phyloP scores from a whole-genome alignment of 2,113 vertebrate species.

The Ammodytes dubius region DNA sequence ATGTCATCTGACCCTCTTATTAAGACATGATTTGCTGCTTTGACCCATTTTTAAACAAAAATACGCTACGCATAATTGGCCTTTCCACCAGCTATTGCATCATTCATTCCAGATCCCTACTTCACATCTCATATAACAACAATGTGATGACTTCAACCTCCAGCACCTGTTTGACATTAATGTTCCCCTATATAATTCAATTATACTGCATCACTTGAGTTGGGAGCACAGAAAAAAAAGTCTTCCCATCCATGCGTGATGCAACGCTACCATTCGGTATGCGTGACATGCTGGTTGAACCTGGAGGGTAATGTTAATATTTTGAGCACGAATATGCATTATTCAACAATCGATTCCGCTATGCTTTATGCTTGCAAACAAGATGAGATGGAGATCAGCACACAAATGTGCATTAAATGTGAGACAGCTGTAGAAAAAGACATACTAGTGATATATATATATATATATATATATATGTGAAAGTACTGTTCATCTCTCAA shows the following conservation, averaged over 20 bases:
- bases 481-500: slow-evolving; percentile 19
- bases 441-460: neutral
- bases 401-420: slow-evolving; percentile 8
- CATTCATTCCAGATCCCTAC: slow-evolving; percentile 33
- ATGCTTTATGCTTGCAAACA: slow-evolving; percentile 33
- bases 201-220: slow-evolving; percentile 55
- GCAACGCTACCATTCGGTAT: slow-evolving; percentile 36
- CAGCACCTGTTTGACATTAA: slow-evolving; percentile 54
- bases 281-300: slow-evolving; percentile 6
- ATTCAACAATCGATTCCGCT: slow-evolving; percentile 43
- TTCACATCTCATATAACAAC: slow-evolving; percentile 37
- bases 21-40: slow-evolving; percentile 2
- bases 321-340: slow-evolving; percentile 42
- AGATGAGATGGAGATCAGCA: slow-evolving; percentile 20
- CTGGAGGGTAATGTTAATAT: slow-evolving; percentile 38
- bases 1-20: slow-evolving; percentile 26
- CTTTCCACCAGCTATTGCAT: slow-evolving; percentile 33
- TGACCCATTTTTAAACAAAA: slow-evolving; percentile 12
- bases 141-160: slow-evolving; percentile 36
- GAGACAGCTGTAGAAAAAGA: slow-evolving; percentile 1
- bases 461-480: neutral
- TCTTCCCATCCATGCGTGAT: slow-evolving; percentile 40
- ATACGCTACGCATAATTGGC: slow-evolving; percentile 9
- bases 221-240: slow-evolving; percentile 39
- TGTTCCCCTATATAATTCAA: slow-evolving; percentile 54